These are phyloP conservation scores for Psammodynastes pulverulentus DNA, from an alignment of 2,113 vertebrate species.

Conservation along the genomic window DNA sequence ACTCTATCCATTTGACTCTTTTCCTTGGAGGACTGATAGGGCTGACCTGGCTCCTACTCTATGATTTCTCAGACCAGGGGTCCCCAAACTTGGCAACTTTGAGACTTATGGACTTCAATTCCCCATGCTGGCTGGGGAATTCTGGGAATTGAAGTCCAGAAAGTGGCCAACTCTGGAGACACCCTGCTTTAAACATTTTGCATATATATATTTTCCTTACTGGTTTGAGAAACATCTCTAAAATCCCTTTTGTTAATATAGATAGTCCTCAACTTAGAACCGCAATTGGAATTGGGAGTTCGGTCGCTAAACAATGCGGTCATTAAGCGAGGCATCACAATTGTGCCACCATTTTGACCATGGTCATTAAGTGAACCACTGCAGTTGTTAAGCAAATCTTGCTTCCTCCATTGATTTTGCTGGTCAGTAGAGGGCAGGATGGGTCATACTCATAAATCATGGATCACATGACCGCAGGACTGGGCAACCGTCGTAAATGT, in stretches of 20 bases:
- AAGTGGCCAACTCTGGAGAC: neutral
- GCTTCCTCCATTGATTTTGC: neutral
- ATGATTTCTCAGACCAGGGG: no score
- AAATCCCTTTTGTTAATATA: neutral
- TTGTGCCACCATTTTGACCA: neutral
- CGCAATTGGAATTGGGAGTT: neutral
- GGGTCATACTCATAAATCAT: neutral
- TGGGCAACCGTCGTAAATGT: neutral
- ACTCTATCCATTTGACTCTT: neutral
- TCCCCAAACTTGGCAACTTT: no score
- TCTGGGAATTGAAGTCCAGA: neutral
- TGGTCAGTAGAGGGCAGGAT: neutral
- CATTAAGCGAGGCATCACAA: neutral
- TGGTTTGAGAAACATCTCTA: no score
- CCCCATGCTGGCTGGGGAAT: neutral
- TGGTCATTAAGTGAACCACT: neutral
- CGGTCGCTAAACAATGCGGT: neutral
- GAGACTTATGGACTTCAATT: neutral
- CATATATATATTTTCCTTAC: no score
- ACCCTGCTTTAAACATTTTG: no score
- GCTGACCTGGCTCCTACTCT: neutral
- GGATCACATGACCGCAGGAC: neutral
- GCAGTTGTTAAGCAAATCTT: neutral
- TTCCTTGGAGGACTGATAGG: neutral
- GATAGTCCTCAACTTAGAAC: neutral